A percentile compares a stretch with the other conserved stretches of the same genome.
Evolutionary conservation across 2,888 invertebrate genomes (phyloP).

Genomic region (Ferrisia virgata): DNA sequence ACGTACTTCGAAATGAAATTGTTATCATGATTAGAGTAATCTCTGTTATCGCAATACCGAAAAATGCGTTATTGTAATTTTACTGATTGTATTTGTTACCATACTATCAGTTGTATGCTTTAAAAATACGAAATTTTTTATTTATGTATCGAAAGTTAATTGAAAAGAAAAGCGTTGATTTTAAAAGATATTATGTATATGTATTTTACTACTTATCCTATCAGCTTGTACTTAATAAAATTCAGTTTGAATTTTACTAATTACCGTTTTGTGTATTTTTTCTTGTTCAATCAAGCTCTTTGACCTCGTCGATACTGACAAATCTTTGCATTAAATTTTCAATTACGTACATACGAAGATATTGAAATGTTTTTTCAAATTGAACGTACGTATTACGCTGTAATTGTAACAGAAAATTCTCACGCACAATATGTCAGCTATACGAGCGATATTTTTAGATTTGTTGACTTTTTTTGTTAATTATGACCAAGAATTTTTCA

Average conservation of each 20-base stretch:
- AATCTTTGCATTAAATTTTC: background rate
- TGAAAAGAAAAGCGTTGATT: constrained; percentile 1
- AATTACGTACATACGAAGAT: background rate
- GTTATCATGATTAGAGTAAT: constrained; percentile 10
- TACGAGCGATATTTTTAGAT: background rate
- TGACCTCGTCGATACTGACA: too few relatives aligned
- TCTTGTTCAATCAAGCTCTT: background rate
- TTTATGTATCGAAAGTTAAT: background rate
- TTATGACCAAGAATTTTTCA: background rate
- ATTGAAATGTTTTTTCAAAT: too few relatives aligned
- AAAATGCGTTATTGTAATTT: background rate
- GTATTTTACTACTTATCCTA: constrained; percentile 39
- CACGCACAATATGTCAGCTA: too few relatives aligned
- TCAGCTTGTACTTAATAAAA: constrained; percentile 39
- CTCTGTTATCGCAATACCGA: background rate
- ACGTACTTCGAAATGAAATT: background rate
- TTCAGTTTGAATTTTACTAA: constrained; percentile 33
- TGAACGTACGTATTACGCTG: too few relatives aligned
- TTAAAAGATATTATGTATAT: background rate
- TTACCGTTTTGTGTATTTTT: constrained; percentile 33
- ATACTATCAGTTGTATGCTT: constrained; percentile 26
- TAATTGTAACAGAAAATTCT: too few relatives aligned
- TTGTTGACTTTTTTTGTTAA: background rate
- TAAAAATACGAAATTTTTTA: background rate
- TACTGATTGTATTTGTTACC: constrained; percentile 28